Conservation (phyloP, 2,113 vertebrate species). For the Leptocoma aspasia region DNA sequence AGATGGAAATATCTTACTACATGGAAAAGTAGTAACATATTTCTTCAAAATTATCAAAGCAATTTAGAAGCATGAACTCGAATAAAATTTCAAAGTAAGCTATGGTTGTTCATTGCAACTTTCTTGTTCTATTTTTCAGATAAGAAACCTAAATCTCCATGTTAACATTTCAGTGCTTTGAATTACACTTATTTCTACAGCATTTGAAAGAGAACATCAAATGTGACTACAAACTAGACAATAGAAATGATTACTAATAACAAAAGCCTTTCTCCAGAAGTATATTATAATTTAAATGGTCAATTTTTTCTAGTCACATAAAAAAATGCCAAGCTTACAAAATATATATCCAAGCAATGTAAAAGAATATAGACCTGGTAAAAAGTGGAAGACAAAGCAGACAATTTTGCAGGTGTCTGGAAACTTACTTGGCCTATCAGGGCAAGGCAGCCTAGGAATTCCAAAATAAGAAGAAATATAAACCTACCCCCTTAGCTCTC, state of each 20-base stretch:
- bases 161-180: neutral
- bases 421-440: neutral
- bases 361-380: neutral
- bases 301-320: neutral
- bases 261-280: neutral
- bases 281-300: neutral
- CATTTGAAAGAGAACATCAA: neutral
- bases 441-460: neutral
- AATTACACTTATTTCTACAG: neutral
- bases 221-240: neutral
- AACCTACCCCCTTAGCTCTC: neutral
- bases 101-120: neutral
- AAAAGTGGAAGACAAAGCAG: neutral
- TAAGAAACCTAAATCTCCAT: neutral
- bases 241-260: neutral
- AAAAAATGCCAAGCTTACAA: neutral
- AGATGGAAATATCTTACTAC: too few relatives aligned
- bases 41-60: neutral
- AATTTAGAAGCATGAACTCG: neutral
- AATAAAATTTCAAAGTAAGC: neutral
- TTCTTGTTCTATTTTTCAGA: neutral
- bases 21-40: neutral
- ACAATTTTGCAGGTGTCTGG: neutral
- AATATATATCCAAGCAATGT: neutral
- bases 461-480: neutral